Conservation (phyloP, 1,140 invertebrate species). For the Radopholus similis region DNA sequence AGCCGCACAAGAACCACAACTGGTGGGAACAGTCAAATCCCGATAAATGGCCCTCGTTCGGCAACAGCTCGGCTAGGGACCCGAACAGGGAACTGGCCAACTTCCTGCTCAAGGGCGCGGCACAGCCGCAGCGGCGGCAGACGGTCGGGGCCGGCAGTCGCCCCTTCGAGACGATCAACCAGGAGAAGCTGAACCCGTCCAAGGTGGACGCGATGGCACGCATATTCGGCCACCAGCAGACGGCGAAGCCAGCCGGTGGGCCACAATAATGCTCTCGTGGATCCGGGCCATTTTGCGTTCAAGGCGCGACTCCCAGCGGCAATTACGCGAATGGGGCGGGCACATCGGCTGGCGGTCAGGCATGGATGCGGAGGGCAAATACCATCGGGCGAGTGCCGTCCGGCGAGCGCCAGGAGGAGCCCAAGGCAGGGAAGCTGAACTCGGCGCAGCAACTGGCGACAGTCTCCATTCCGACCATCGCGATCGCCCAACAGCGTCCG, state of each 20-base stretch:
- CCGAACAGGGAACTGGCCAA: neutral
- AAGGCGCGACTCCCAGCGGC: too few species aligned
- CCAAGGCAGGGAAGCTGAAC: neutral
- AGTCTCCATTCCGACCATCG: too few species aligned
- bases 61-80: neutral
- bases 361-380: neutral
- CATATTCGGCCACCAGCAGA: conserved; percentile 49
- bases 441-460: too few species aligned
- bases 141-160: neutral
- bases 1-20: neutral
- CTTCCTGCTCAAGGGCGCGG: neutral
- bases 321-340: neutral
- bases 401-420: neutral
- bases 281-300: too few species aligned
- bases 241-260: neutral
- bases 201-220: conserved; percentile 52
- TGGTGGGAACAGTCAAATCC: neutral
- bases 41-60: too few species aligned
- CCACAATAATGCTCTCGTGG: too few species aligned
- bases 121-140: neutral
- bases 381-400: neutral
- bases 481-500: neutral
- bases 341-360: neutral
- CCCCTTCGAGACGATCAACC: conserved; percentile 56
- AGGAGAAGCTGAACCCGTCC: conserved; percentile 51